Evolutionary conservation across 1,140 invertebrate species (phyloP), one percentile per base, ranked within the genome.

Genomic region (Bombus difficillimus): DNA sequence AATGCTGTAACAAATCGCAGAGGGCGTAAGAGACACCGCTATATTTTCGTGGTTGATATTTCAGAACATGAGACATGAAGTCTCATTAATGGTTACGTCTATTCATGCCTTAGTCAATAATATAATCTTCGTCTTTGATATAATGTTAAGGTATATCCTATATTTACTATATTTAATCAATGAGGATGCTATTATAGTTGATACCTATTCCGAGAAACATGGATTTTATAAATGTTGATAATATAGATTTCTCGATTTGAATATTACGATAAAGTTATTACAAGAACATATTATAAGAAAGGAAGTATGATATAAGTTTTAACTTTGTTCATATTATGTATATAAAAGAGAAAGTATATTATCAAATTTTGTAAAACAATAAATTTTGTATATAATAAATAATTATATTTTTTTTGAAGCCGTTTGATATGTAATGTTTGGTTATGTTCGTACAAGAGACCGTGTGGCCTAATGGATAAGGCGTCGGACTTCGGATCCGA

Each of bases 401-500:
- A 32, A 47, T 28, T 59, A 25, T 59, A 28, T 59, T n/a, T 13
- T 74, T 74, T 18, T 9, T 5, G 0, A 32, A 47, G 6, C 6
- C 0, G 0, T 0, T 0, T 37, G 6, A 88, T 77, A 76, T 62
- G 28, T 0, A 68, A 53, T 6, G 76, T 86, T 86, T 47, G 39
- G 57, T 37, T n/a, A 37, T 1, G 15, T 9, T n/a, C 34, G 25
- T 69, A 22, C 72, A 89, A 81, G 79, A 82, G 97, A 97, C 97
- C 96, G 96, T 97, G 97, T 98, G 97, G 97, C 97, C 97, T 97
- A 98, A 97, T 97, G 97, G 97, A 97, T 97, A 98, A 98, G 97
- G 97, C 97, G 97, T 97, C 97, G 97, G 97, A 98, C 97, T 98
- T 98, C 97, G 97, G 96, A 98, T 98, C 97, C 97, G 97, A 97